phyloP scores from a whole-genome alignment of 2,888 invertebrate genomes.

The Drosophila histrio region DNA sequence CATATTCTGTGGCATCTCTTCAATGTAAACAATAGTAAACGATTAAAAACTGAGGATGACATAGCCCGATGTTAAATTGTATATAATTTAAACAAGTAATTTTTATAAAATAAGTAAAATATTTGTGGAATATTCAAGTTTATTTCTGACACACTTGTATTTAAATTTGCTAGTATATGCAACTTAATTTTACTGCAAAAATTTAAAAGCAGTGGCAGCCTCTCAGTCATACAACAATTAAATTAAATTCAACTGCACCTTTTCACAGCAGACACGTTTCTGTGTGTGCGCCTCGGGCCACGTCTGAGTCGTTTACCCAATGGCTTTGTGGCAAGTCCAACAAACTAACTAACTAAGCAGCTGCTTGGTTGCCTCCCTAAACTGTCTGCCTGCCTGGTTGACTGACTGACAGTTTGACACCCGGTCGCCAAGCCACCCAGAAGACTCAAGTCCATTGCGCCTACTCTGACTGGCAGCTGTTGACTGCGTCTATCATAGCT shows the following conservation, averaged over 20 bases:
- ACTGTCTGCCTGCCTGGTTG: slow-evolving; percentile 25
- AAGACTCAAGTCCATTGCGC: slow-evolving; percentile 23
- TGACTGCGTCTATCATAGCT: slow-evolving; percentile 57
- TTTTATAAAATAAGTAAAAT: no score
- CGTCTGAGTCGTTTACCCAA: slow-evolving; percentile 45
- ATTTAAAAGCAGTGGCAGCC: not conserved
- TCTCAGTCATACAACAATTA: slow-evolving; percentile 19
- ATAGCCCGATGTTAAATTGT: no score
- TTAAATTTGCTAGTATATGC: not conserved
- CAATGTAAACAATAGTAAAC: not conserved
- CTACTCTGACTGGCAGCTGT: slow-evolving; percentile 67
- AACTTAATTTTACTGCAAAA: not conserved
- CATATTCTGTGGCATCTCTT: not conserved
- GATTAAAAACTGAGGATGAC: not conserved
- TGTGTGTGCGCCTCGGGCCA: slow-evolving; percentile 31
- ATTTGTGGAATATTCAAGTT: no score
- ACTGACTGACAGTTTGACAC: slow-evolving; percentile 9
- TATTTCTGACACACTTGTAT: not conserved
- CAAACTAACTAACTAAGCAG: slow-evolving; percentile 52
- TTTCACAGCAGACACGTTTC: slow-evolving; percentile 4
- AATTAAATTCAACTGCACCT: slow-evolving; percentile 22
- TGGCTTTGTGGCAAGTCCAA: slow-evolving; percentile 45
- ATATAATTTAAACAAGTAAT: no score
- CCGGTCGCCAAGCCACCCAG: slow-evolving; percentile 9
- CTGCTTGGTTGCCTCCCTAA: slow-evolving; percentile 29